Percentiles rank a stretch among this genome's conserved stretches.
Conservation (phyloP, 1,140 invertebrate genomes). For the Sitobion miscanthi region DNA sequence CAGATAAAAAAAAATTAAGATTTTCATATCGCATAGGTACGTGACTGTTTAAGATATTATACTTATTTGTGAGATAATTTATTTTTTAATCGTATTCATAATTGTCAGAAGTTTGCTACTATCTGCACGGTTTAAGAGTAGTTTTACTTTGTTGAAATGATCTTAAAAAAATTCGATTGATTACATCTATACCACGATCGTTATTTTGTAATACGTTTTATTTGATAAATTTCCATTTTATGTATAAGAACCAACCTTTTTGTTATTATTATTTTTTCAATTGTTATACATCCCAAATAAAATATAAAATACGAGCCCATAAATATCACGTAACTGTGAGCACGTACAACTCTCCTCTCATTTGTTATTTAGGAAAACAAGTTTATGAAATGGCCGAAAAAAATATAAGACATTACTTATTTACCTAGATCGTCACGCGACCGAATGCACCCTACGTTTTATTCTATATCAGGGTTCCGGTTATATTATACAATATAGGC, state of each 20-base stretch:
- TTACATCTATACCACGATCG: neutral
- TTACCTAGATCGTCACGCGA: neutral
- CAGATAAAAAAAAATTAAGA: too few relatives aligned
- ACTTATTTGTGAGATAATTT: neutral
- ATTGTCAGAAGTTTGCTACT: neutral
- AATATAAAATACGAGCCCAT: neutral
- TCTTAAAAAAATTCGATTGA: neutral
- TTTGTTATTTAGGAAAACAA: slow-evolving; percentile 17
- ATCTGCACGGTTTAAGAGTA: neutral
- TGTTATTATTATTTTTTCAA: neutral
- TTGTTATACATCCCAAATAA: neutral
- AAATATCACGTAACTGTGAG: neutral
- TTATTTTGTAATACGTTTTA: neutral
- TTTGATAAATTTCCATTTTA: neutral
- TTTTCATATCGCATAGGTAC: too few relatives aligned
- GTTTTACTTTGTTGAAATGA: neutral
- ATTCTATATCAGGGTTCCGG: neutral
- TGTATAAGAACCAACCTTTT: neutral
- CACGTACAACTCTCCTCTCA: neutral
- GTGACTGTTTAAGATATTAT: neutral
- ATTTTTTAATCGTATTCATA: neutral
- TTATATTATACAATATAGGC: too few relatives aligned
- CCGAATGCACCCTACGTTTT: neutral
- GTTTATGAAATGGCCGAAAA: neutral
- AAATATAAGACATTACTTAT: neutral